Conservation (phyloP, 2,113 vertebrate species). For the Plecotus auritus region DNA sequence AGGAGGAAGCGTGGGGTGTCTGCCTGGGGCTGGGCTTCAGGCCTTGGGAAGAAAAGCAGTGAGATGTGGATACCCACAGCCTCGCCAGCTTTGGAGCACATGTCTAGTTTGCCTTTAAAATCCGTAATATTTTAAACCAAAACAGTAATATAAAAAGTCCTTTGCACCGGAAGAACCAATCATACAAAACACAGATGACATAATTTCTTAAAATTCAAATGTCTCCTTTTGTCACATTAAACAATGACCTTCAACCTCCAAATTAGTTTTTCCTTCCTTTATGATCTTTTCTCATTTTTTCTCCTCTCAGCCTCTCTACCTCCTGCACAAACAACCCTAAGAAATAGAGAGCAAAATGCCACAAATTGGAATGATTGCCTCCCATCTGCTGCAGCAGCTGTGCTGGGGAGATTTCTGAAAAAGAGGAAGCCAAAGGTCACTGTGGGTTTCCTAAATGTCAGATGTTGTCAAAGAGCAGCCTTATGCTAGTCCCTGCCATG, state of each 20-base stretch:
- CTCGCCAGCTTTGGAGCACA: not conserved
- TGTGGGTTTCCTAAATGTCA: slow-evolving; percentile 46
- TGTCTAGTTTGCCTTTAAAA: not conserved
- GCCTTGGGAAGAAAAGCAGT: not conserved
- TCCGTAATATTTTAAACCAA: not conserved
- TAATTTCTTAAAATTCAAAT: not conserved
- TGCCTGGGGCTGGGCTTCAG: not conserved
- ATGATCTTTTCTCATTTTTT: no score
- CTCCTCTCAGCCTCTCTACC: not conserved
- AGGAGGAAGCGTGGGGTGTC: not conserved
- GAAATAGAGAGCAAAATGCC: not conserved
- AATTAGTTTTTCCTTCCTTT: not conserved
- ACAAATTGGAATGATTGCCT: not conserved
- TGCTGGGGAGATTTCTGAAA: not conserved
- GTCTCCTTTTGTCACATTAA: not conserved
- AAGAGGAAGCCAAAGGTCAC: slow-evolving; percentile 36
- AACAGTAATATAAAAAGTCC: not conserved
- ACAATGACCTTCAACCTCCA: not conserved
- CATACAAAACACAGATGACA: not conserved
- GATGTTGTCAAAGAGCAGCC: not conserved
- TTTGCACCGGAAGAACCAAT: not conserved
- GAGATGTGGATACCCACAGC: fast-evolving
- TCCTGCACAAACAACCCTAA: not conserved
- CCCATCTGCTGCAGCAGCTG: not conserved
- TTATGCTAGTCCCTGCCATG: not conserved